Evolutionary conservation across 2,888 invertebrate genomes (phyloP).

Genomic region (Papilio demoleus): DNA sequence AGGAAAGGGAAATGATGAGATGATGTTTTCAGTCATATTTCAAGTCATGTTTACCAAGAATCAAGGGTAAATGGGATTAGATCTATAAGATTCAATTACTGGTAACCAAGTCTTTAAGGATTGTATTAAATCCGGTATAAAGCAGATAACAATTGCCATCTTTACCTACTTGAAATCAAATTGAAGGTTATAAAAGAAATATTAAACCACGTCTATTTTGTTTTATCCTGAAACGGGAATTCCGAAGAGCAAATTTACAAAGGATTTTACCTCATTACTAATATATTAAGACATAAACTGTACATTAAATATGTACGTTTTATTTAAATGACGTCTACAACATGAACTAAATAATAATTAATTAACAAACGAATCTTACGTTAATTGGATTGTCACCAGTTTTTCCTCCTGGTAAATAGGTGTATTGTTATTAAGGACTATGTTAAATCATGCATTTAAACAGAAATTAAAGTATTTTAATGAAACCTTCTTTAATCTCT

Average conservation of each 20-base stretch:
- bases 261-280: slow-evolving; percentile 10
- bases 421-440: too few relatives aligned
- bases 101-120: not conserved
- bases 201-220: not conserved
- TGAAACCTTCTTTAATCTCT: too few relatives aligned
- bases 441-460: too few relatives aligned
- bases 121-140: not conserved
- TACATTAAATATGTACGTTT: not conserved
- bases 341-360: not conserved
- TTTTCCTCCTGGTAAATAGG: not conserved
- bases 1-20: not conserved
- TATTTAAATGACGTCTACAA: not conserved
- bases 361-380: not conserved
- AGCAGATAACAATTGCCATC: not conserved
- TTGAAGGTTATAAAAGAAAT: not conserved
- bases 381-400: not conserved
- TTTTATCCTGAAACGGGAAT: slow-evolving; percentile 4
- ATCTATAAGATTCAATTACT: not conserved
- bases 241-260: not conserved
- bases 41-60: not conserved
- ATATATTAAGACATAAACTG: not conserved
- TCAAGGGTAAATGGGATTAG: not conserved
- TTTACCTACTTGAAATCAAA: not conserved
- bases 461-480: too few relatives aligned
- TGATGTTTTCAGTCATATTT: not conserved